Percentiles rank a stretch among this genome's conserved stretches.
Conservation (phyloP, 2,113 vertebrate species). For the Irena cyanogastra region DNA sequence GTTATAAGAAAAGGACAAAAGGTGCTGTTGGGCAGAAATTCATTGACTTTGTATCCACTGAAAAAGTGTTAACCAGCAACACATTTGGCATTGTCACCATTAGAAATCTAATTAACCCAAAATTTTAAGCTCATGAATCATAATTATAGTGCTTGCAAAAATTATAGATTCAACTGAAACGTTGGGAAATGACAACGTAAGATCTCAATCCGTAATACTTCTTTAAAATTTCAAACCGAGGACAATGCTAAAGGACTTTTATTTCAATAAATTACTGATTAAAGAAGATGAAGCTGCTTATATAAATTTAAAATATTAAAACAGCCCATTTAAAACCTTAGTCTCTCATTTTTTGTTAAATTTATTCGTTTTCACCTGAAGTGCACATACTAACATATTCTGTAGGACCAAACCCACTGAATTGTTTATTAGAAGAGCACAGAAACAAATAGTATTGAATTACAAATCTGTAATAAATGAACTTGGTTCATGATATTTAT, state of each 20-base stretch:
- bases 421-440: neutral
- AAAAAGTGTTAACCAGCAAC: neutral
- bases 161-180: constrained; percentile 2
- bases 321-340: neutral
- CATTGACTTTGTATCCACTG: neutral
- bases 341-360: neutral
- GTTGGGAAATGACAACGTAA: neutral
- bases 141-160: constrained; percentile 36
- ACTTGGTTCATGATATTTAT: neutral
- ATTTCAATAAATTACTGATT: constrained; percentile 16
- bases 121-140: neutral
- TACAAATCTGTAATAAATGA: neutral
- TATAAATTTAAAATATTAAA: neutral
- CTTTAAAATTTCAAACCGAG: neutral
- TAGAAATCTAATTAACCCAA: constrained; percentile 38
- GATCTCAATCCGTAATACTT: neutral
- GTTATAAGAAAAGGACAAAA: neutral
- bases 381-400: neutral
- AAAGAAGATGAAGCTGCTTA: neutral
- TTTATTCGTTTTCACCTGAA: neutral
- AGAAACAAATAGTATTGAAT: neutral
- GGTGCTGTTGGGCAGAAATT: neutral
- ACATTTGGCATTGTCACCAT: neutral
- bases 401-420: neutral
- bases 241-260: neutral